Evolutionary conservation across 2,113 vertebrate species (phyloP), one percentile per base, ranked within the genome.

Genomic region (Istiophorus platypterus): DNA sequence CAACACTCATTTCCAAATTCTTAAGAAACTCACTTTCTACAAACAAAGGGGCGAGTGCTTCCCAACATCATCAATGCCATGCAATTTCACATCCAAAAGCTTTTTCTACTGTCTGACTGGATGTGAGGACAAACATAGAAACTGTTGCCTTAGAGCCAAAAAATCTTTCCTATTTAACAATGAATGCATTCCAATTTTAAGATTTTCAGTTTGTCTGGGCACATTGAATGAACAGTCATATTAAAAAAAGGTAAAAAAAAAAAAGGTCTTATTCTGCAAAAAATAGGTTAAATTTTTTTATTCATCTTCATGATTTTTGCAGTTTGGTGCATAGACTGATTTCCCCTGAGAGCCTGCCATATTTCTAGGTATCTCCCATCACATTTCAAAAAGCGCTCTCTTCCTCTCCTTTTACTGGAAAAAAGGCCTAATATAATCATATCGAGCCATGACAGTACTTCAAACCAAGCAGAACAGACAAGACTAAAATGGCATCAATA

Each of bases 371-470:
- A 75, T 80, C 42, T 59, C 73, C 18, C 37, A 80, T 73, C 57
- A 52, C 59, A 56, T 61, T 62, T 69, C 37, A 82, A 14, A 71
- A 56, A 86, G 68, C 29, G 34, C 58, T 77, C 56, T 71, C 56
- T 65, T 18, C 62, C 56, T 76, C 41, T 71, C 13, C 58, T 75
- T 22, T 52, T 54, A 59, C 22, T 45, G 15, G 3, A 34, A 18
- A 84, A 88, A 75, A 51, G 72, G 52, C 80, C 85, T 76, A 85
- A 80, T 79, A 87, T 82, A 86, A 92, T 92, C 90, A 76, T 61
- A 74, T 87, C 51, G 20, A 87, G 79, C 89, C 75, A 61, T 88
- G 90, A 92, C 87, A 85, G 84, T 47, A 61, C 85, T 88, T 92
- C 85, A 90, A 92, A 89, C 86, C 37, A 5, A 84, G 72, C 80